phyloP scores from a whole-genome alignment of 2,888 invertebrate genomes.

The Polymixis lichenea region DNA sequence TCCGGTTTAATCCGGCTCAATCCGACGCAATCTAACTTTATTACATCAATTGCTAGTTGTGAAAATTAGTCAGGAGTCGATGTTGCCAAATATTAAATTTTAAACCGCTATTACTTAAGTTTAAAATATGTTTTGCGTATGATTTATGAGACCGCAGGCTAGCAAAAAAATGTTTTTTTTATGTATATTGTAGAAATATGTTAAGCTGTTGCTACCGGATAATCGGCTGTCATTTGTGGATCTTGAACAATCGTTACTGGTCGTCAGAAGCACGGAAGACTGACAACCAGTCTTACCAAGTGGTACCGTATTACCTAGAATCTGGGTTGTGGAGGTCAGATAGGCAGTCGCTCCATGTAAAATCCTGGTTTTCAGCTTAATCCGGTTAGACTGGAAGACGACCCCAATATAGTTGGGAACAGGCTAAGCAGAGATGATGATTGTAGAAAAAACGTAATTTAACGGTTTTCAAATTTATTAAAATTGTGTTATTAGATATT shows the following conservation, averaged over 20 bases:
- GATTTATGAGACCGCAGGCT: neutral
- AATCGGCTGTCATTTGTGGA: too few species aligned
- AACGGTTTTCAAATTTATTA: neutral
- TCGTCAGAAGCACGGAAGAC: too few species aligned
- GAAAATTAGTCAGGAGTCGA: constrained; percentile 38
- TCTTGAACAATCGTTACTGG: too few species aligned
- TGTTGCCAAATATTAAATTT: constrained; percentile 34
- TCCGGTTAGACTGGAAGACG: too few species aligned
- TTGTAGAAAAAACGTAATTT: neutral
- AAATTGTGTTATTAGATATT: neutral
- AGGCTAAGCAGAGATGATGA: too few species aligned
- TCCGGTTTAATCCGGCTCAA: constrained; percentile 24
- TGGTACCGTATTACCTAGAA: too few species aligned
- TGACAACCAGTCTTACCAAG: too few species aligned
- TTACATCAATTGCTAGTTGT: constrained; percentile 46
- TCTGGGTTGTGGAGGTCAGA: too few species aligned
- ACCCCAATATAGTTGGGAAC: too few species aligned
- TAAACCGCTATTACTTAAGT: constrained; percentile 12
- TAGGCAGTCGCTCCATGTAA: too few species aligned
- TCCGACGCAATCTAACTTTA: constrained; percentile 51
- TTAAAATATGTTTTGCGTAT: neutral
- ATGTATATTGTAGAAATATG: neutral
- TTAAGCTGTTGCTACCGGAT: too few species aligned
- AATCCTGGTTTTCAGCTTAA: too few species aligned
- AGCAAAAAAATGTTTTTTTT: neutral